Evolutionary conservation across 2,797 vertebrate species (phyloP).

Genomic region (Denticeps clupeoides): DNA sequence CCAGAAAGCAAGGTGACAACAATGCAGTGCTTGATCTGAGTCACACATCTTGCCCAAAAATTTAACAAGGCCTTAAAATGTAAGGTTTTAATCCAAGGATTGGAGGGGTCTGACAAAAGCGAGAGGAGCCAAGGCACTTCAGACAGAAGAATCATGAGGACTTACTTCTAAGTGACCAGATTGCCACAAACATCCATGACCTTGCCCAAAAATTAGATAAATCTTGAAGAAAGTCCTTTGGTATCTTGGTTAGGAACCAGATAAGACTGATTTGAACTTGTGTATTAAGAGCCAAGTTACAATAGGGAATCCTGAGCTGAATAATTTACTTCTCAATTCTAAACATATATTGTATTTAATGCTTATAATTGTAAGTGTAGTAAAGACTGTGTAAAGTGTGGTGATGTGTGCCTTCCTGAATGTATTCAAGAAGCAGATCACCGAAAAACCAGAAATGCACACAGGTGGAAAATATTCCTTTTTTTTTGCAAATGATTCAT

Average conservation of each 20-base stretch:
- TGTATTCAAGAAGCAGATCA: no score
- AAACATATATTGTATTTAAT: no score
- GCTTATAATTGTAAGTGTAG: no score
- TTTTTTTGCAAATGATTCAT: no score
- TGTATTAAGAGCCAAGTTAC: no score
- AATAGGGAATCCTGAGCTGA: no score
- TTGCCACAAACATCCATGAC: constrained; percentile 5
- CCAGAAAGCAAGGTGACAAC: neutral
- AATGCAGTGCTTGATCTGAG: constrained; percentile 2
- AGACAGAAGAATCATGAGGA: constrained; percentile 18
- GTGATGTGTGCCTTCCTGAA: no score
- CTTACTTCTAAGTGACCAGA: neutral
- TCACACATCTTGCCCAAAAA: constrained; percentile 28
- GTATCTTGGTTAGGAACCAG: neutral
- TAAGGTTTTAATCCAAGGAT: constrained; percentile 26
- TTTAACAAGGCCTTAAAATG: constrained; percentile 27
- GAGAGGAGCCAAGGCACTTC: constrained; percentile 5
- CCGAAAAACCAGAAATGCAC: no score
- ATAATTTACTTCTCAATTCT: no score
- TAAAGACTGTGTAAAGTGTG: no score
- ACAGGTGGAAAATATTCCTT: no score
- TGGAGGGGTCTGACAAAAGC: constrained; percentile 21
- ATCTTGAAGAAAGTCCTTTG: neutral
- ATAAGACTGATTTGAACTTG: neutral
- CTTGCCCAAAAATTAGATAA: neutral